These are phyloP conservation scores for Diaprepes abbreviatus DNA, from an alignment of 2,888 invertebrate species.

Conservation along the genomic window DNA sequence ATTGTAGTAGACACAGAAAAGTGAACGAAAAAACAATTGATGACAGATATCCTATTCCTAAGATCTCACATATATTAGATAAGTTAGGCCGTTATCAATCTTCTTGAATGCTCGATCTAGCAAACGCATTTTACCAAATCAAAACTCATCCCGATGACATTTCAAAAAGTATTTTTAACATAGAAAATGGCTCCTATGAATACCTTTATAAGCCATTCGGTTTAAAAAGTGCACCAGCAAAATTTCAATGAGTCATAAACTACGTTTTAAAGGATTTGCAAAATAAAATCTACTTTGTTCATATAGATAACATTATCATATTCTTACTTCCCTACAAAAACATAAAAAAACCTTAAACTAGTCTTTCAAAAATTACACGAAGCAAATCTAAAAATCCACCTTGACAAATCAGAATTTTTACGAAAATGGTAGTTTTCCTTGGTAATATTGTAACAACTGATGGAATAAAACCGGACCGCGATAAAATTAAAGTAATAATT, in stretches of 20 bases:
- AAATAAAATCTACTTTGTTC: conserved; percentile 50
- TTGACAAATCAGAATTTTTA: conserved; percentile 49
- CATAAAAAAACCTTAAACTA: conserved; percentile 44
- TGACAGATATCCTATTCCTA: conserved; percentile 43
- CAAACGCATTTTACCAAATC: conserved; percentile 58
- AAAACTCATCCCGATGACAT: conserved; percentile 50
- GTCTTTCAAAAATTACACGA: conserved; percentile 49
- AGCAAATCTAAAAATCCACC: conserved; percentile 49
- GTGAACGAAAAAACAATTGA: no score
- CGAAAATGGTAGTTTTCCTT: conserved; percentile 45
- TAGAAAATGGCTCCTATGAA: conserved; percentile 53
- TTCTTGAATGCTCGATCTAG: conserved; percentile 54
- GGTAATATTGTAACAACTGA: conserved; percentile 51
- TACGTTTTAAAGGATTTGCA: conserved; percentile 50
- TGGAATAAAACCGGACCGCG: conserved; percentile 50
- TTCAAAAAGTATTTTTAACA: conserved; percentile 56
- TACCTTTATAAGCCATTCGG: conserved; percentile 57
- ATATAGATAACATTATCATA: conserved; percentile 52
- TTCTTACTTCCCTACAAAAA: conserved; percentile 51
- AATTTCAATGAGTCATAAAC: conserved; percentile 56
- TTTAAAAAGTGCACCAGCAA: conserved; percentile 54
- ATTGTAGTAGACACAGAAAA: conserved; percentile 41
- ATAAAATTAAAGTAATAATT: conserved; percentile 46
- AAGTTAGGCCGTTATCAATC: conserved; percentile 54
- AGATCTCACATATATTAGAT: conserved; percentile 55